Conservation (phyloP, 1,140 invertebrate species). For the Drosophila lacteicornis region DNA sequence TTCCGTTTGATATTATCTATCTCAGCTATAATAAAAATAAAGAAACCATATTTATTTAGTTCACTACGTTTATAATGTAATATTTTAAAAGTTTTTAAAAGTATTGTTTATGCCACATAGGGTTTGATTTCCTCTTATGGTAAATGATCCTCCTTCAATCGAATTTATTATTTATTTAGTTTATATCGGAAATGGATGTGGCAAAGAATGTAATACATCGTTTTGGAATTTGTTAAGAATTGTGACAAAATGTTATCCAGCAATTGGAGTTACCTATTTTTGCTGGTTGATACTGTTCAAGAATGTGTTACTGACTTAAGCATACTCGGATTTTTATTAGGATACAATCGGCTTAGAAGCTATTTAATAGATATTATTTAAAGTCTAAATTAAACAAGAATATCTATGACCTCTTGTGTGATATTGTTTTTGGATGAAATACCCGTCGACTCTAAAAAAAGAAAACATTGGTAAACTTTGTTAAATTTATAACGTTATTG, state of each 20-base stretch:
- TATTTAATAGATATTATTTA: slow-evolving; percentile 33
- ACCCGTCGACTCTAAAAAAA: slow-evolving; percentile 2
- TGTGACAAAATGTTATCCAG: slow-evolving; percentile 5
- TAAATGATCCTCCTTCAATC: slow-evolving; percentile 13
- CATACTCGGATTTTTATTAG: slow-evolving; percentile 35
- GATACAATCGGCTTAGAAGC: slow-evolving; percentile 34
- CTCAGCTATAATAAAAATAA: slow-evolving; percentile 4
- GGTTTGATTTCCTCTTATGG: neutral
- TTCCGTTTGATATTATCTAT: neutral
- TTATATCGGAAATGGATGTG: slow-evolving; percentile 7
- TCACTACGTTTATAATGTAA: slow-evolving; percentile 21
- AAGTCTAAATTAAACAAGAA: slow-evolving; percentile 41
- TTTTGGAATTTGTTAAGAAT: slow-evolving; percentile 13
- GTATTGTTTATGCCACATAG: slow-evolving; percentile 43
- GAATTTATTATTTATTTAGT: slow-evolving; percentile 10
- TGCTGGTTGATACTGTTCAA: slow-evolving; percentile 1
- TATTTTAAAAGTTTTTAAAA: slow-evolving; percentile 18
- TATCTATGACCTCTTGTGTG: slow-evolving; percentile 43
- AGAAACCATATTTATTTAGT: slow-evolving; percentile 17
- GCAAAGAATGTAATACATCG: slow-evolving; percentile 15
- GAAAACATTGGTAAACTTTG: slow-evolving; percentile 1
- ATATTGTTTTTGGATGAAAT: slow-evolving; percentile 23
- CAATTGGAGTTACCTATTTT: slow-evolving; percentile 1
- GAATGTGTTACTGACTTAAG: slow-evolving; percentile 25
- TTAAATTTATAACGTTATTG: slow-evolving; percentile 16